These are phyloP conservation scores for Diorhabda sublineata DNA, from an alignment of 1,140 invertebrate species.

Conservation along the genomic window DNA sequence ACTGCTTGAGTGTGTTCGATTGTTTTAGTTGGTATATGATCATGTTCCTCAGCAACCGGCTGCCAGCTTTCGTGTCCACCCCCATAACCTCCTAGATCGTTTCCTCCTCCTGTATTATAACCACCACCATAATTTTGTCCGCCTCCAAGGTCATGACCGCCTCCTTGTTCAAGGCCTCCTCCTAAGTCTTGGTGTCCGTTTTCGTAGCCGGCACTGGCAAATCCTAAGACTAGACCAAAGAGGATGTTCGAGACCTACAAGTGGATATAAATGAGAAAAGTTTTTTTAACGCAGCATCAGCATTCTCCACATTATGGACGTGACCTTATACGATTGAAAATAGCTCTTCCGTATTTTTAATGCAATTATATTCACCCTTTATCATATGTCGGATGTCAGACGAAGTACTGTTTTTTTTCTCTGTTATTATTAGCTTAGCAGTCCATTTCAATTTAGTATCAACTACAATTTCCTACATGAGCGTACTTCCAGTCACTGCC, in stretches of 20 bases:
- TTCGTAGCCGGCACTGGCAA: conserved; percentile 32
- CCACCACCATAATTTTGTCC: conserved; percentile 21
- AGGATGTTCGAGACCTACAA: conserved; percentile 33
- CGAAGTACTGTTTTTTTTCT: too few species aligned
- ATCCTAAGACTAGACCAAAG: conserved; percentile 32
- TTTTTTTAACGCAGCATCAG: too few species aligned
- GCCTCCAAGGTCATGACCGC: conserved; percentile 24
- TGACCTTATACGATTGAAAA: too few species aligned
- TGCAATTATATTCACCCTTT: too few species aligned
- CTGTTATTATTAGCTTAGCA: too few species aligned
- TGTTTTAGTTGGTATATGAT: conserved; percentile 52
- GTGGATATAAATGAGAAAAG: conserved; percentile 9
- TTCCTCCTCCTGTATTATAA: conserved; percentile 13
- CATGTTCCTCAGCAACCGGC: conserved; percentile 37
- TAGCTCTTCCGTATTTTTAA: too few species aligned
- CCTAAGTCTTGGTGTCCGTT: conserved; percentile 39
- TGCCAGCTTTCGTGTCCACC: conserved; percentile 28
- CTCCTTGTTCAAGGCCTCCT: conserved; percentile 23
- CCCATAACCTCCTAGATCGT: conserved; percentile 33
- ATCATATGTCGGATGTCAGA: too few species aligned
- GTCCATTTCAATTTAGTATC: too few species aligned
- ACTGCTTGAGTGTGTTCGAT: conserved; percentile 64
- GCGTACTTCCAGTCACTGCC: too few species aligned
- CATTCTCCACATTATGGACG: too few species aligned
- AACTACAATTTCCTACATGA: too few species aligned